Evolutionary conservation across 2,888 invertebrate genomes (phyloP), one percentile per base, ranked within the genome.

Genomic region (Hetaerina titia): DNA sequence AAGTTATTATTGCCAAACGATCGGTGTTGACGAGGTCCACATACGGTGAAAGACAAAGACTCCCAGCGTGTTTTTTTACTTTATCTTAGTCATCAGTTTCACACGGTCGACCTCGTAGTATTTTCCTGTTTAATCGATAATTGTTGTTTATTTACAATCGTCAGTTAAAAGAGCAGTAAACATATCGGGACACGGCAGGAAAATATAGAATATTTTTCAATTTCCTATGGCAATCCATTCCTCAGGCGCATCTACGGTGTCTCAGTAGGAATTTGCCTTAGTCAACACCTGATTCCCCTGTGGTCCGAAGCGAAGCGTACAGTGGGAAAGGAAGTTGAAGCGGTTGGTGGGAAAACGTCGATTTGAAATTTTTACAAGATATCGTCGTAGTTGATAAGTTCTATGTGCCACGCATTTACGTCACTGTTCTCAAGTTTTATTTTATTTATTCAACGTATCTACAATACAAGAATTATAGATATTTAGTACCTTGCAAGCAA

Each of bases 1-100:
- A 92, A 92, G 92, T 92, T 92, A 92, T 92, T 92, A 92, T 92
- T 92, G 90, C 90, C 90, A 58, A 15, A 22, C 17, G 89, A 56
- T 89, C 8, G 64, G 69, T 56, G 69, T 56, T 92, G 92, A 92
- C 69, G 81, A 92, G 8, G 8, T 25, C 56, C 92, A 13, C 11
- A 13, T 13, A 31, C 81, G 31, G 8, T 11, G 13, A 31, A 25
- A 2, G 31, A 31, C 81, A 81, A 31, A 81, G 81, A 13, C 81
- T 15, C 81, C 25, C 11, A 13, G 5, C 31, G 0, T 45, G 45
- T 11, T n/a, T n/a, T n/a, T n/a, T 69, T 69, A n/a, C 69, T 69
- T 8, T 4, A 22, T n/a, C 31, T 81, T 81, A 81, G 81, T 81
- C 81, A 81, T 31, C 22, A 25, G 15, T 81, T 81, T 81, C 81